Evolutionary conservation across 2,888 invertebrate genomes (phyloP).

Genomic region (Siphonodentalium dalli): DNA sequence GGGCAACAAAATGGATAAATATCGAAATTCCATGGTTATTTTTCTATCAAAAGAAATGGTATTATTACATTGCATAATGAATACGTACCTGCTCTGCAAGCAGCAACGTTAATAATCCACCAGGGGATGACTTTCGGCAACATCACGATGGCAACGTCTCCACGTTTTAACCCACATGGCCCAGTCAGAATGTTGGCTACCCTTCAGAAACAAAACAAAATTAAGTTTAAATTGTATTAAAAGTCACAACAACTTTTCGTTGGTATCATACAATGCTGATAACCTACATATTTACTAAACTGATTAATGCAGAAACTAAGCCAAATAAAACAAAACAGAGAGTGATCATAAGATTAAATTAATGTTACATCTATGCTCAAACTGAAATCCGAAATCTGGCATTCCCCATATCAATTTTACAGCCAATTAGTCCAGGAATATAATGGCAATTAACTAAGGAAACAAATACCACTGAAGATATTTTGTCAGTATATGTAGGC

Average conservation of each 20-base stretch:
- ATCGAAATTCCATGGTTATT: too few relatives aligned
- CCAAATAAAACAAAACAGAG: background rate
- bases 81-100: conserved; percentile 59
- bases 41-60: too few relatives aligned
- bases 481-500: too few relatives aligned
- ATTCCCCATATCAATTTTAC: too few relatives aligned
- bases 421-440: too few relatives aligned
- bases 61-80: background rate
- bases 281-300: background rate
- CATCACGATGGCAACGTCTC: conserved; percentile 59
- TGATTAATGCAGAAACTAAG: background rate
- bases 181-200: conserved; percentile 54
- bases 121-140: conserved; percentile 64
- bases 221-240: background rate
- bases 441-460: too few relatives aligned
- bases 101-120: conserved; percentile 65
- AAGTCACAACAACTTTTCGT: background rate
- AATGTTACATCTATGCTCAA: too few relatives aligned
- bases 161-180: conserved; percentile 45
- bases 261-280: background rate
- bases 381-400: too few relatives aligned
- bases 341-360: background rate
- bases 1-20: too few relatives aligned
- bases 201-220: conserved; percentile 32
- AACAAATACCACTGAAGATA: too few relatives aligned